These are phyloP conservation scores for Morpho achilles DNA, from an alignment of 2,888 invertebrate species.

Conservation along the genomic window DNA sequence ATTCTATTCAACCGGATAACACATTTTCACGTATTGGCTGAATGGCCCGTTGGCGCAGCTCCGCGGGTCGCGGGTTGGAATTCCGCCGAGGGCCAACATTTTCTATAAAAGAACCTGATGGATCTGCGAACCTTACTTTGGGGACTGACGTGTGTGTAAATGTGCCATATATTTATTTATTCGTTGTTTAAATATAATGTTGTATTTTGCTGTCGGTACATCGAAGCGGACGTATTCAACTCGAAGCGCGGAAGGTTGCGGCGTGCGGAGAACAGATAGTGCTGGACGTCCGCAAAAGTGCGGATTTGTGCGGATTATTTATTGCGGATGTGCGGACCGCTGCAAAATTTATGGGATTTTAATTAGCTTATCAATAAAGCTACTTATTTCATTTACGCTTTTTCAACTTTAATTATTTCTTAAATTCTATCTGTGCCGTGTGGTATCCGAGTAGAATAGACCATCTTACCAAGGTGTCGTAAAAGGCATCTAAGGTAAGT, in stretches of 20 bases:
- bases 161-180: background rate
- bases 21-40: no score
- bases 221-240: conserved; percentile 51
- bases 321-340: conserved; percentile 37
- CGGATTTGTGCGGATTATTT: conserved; percentile 63
- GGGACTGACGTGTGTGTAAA: no score
- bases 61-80: no score
- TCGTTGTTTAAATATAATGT: background rate
- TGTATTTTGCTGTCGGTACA: conserved; percentile 42
- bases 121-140: no score
- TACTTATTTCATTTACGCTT: conserved; percentile 6
- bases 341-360: conserved; percentile 25
- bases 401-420: background rate
- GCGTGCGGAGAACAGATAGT: conserved; percentile 73
- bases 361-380: conserved; percentile 25
- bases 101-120: no score
- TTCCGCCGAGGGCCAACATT: no score
- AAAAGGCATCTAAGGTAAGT: no score
- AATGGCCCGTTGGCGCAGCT: no score
- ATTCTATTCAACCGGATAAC: no score
- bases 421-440: background rate
- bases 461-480: no score
- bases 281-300: conserved; percentile 52
- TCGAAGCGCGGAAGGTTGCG: conserved; percentile 71
- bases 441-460: no score